These are phyloP conservation scores for Rhamnusium bicolor DNA, from an alignment of 2,888 invertebrate species.

Conservation along the genomic window DNA sequence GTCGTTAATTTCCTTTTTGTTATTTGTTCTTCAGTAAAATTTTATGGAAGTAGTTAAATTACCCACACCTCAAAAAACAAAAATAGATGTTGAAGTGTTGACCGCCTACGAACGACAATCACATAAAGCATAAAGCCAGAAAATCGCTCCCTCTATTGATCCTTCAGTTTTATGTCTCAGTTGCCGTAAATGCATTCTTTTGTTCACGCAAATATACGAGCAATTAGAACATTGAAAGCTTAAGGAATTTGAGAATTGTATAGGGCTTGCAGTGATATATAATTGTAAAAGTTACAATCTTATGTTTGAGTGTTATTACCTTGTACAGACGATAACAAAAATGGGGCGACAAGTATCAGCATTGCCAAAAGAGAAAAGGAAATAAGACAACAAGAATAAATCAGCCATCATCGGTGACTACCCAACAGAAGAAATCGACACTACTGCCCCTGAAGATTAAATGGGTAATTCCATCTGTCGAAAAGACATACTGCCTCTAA, in stretches of 20 bases:
- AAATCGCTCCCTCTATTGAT: constrained; percentile 28
- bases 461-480: constrained; percentile 31
- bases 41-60: constrained; percentile 38
- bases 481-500: constrained; percentile 32
- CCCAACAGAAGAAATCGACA: constrained; percentile 21
- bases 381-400: constrained; percentile 22
- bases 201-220: constrained; percentile 11
- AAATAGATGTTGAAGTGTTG: constrained; percentile 22
- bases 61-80: constrained; percentile 48
- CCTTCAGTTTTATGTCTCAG: constrained; percentile 19
- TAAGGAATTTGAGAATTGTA: not conserved
- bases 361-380: constrained; percentile 2
- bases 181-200: constrained; percentile 21
- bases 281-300: not conserved
- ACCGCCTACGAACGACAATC: constrained; percentile 13
- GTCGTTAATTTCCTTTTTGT: constrained; percentile 66
- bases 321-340: not conserved
- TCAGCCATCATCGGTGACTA: not conserved
- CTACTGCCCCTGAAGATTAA: constrained; percentile 27
- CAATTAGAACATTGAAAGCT: constrained; percentile 11
- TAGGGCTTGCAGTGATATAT: not conserved
- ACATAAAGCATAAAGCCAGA: constrained; percentile 25
- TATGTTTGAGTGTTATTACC: constrained; percentile 14
- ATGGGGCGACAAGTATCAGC: not conserved
- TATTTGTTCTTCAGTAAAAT: constrained; percentile 58